Evolutionary conservation across 1,140 invertebrate species (phyloP).

Genomic region (Drosophila grimshawi): DNA sequence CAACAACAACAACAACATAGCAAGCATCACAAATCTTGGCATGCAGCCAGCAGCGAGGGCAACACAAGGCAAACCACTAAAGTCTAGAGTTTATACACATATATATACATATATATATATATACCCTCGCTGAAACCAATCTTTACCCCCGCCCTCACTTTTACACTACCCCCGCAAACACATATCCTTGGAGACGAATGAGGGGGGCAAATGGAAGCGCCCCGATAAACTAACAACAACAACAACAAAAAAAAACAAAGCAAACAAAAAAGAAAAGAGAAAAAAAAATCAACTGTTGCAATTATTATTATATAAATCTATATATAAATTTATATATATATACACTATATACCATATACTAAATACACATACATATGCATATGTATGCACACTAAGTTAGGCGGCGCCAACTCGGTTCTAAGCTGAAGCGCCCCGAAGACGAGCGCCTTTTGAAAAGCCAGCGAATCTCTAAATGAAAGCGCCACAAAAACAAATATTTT

Average conservation of each 20-base stretch:
- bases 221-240: conserved; percentile 32
- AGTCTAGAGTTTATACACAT: conserved; percentile 41
- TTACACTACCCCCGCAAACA: conserved; percentile 21
- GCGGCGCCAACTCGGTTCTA: conserved; percentile 43
- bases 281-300: conserved; percentile 62
- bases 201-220: background rate
- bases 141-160: conserved; percentile 5
- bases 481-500: conserved; percentile 2
- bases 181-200: conserved; percentile 52
- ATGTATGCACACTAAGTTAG: conserved; percentile 45
- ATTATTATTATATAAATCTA: conserved; percentile 73
- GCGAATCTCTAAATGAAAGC: conserved; percentile 31
- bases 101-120: conserved; percentile 10
- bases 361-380: conserved; percentile 39
- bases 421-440: conserved; percentile 37
- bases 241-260: background rate
- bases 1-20: conserved; percentile 47
- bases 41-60: conserved; percentile 43
- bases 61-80: conserved; percentile 66
- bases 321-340: conserved; percentile 42
- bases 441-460: conserved; percentile 16
- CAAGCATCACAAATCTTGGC: conserved; percentile 75
- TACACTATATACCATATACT: conserved; percentile 24
- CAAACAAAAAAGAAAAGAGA: conserved; percentile 32
- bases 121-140: conserved; percentile 7